phyloP scores from a whole-genome alignment of 2,113 vertebrate genomes.

The Ahaetulla prasina region DNA sequence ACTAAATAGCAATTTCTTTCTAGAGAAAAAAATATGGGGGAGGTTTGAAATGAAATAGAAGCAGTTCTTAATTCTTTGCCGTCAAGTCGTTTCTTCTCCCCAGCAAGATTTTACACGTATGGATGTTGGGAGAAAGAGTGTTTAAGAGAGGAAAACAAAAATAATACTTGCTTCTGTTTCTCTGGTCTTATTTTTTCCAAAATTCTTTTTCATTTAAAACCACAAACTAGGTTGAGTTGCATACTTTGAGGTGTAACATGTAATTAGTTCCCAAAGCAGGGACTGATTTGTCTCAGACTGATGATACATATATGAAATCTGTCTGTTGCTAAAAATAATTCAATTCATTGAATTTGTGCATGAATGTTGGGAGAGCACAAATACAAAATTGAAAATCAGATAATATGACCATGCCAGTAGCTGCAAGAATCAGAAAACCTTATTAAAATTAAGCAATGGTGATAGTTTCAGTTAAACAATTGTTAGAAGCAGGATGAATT shows the following conservation, averaged over 20 bases:
- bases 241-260: not conserved
- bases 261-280: not conserved
- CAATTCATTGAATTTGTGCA: not conserved
- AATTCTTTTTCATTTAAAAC: not conserved
- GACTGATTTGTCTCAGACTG: not conserved
- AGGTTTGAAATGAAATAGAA: not conserved
- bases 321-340: conserved; percentile 18
- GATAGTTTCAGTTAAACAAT: not conserved
- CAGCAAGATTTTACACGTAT: not conserved
- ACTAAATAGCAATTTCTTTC: not conserved
- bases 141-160: not conserved
- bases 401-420: accelerated
- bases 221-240: not conserved
- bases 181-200: not conserved
- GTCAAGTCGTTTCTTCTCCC: not conserved
- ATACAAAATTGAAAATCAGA: not conserved
- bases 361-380: not conserved
- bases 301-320: not conserved
- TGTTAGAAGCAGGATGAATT: not conserved
- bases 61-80: not conserved
- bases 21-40: not conserved
- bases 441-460: not conserved
- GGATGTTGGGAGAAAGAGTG: not conserved
- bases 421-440: not conserved
- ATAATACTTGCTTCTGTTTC: not conserved